Evolutionary conservation across 2,797 vertebrate genomes (phyloP).

Genomic region (Pelobates cultripes): DNA sequence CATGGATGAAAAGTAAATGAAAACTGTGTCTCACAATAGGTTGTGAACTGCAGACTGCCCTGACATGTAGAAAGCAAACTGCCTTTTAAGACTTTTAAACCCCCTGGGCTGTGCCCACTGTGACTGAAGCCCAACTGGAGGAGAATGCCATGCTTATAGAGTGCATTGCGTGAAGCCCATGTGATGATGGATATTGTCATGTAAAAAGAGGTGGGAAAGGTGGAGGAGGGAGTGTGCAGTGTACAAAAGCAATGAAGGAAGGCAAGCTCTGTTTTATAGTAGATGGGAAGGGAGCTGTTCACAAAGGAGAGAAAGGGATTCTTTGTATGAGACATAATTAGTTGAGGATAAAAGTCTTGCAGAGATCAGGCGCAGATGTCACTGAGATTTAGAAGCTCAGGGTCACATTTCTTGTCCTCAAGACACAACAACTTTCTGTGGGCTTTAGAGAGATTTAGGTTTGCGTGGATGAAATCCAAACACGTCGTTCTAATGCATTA

Average conservation of each 20-base stretch:
- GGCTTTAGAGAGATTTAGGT: too few species aligned
- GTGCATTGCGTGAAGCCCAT: background rate
- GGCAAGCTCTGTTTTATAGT: background rate
- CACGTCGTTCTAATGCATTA: too few species aligned
- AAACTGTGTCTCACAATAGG: too few species aligned
- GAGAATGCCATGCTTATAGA: background rate
- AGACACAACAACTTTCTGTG: background rate
- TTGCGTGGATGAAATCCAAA: too few species aligned
- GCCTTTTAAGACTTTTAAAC: background rate
- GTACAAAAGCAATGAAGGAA: conserved; percentile 1
- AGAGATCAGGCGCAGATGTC: conserved; percentile 14
- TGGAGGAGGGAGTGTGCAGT: conserved; percentile 10
- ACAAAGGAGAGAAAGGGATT: conserved; percentile 16
- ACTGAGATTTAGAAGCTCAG: conserved; percentile 2
- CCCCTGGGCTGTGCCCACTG: background rate
- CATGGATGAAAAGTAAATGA: too few species aligned
- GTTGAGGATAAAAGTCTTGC: conserved; percentile 17
- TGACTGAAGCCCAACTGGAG: background rate
- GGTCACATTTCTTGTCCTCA: conserved; percentile 7
- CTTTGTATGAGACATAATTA: conserved; percentile 19
- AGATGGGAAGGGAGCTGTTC: background rate
- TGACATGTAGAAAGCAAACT: too few species aligned
- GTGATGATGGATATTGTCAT: too few species aligned
- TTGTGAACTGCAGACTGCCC: too few species aligned
- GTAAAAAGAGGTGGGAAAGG: conserved; percentile 14